Base-by-base conservation (phyloP, 2,888 invertebrate species). In the Creontiades dilutus region DNA sequence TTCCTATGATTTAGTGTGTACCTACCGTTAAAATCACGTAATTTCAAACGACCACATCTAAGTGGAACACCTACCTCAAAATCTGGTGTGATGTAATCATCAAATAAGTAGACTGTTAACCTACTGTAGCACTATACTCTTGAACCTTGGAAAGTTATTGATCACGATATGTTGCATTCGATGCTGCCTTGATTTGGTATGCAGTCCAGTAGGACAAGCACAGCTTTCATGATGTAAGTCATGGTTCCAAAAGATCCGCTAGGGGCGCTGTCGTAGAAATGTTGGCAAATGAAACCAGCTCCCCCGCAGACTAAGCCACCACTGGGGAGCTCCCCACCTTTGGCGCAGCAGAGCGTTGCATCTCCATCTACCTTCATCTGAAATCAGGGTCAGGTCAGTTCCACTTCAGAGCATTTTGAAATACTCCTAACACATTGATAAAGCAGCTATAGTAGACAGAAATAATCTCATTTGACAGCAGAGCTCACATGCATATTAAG, bases 181-280 rank as follows among this genome's bases (percentile, higher is more conserved):
- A 97, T 94, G 92, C 97, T 96, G 16, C 96, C 96, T 91, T 96
- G 95, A 92, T 95, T 95, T 12, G 97, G 97, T 92, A 97, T 94
- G 92, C 96, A 95, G 92, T 96, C 96, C 37, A 97, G 94, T 75
- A 96, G 94, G 0, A 95, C 94, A 68, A 97, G 97, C 1, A 97
- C 96, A 4, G 97, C 97, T 92, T 97, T 95, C 68, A 98, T 97
- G 92, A 99, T 95, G 93, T 99, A 99, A 0, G 99, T 98, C 97
- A 99, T 99, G 82, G 99, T 99, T 91, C 99, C 99, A 94, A 95
- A 99, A 92, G 97, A 96, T 91, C 99, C 99, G 93, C 98, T 98
- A 1, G 99, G 99, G 28, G 99, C 99, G 93, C 97, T 98, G 94
- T 99, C 99, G 93, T 99, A 99, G 93, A 99, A 97, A 93, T 99